A percentile compares a stretch with the other conserved stretches of the same genome.
phyloP scores from a whole-genome alignment of 2,113 vertebrate genomes.

The Apteryx mantelli region DNA sequence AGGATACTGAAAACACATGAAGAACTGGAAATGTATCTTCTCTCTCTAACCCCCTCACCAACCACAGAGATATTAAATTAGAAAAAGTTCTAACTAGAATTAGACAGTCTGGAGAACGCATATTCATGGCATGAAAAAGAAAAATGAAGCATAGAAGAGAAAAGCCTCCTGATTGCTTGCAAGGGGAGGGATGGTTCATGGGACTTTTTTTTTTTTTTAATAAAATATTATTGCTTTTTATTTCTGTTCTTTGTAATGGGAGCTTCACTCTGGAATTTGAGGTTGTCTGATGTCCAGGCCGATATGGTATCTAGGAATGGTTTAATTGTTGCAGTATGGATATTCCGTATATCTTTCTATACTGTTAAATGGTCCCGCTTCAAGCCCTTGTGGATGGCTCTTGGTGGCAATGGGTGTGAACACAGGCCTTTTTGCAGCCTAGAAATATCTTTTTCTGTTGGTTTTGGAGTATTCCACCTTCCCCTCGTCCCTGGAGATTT shows the following conservation, averaged over 20 bases:
- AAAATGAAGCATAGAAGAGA: background rate
- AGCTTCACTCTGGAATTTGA: background rate
- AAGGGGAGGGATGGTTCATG: background rate
- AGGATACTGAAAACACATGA: background rate
- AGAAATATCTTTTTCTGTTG: background rate
- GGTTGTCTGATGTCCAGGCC: background rate
- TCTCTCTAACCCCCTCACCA: background rate
- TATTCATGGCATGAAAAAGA: background rate
- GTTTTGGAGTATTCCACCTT: background rate
- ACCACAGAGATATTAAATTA: background rate
- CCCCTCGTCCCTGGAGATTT: slow-evolving; percentile 3
- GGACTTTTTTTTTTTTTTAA: background rate
- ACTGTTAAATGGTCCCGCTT: background rate
- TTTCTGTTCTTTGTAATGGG: background rate
- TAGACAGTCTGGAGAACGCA: background rate
- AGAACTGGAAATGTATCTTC: background rate
- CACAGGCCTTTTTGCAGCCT: background rate
- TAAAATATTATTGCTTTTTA: background rate
- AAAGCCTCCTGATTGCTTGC: background rate
- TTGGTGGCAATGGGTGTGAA: background rate
- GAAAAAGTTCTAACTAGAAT: background rate
- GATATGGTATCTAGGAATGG: background rate
- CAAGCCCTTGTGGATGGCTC: background rate
- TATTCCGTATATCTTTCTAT: background rate
- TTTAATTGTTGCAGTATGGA: background rate